A percentile compares a stretch with the other conserved stretches of the same genome.
Conservation (phyloP, 2,888 invertebrate genomes). For the Odontomyia ornata region DNA sequence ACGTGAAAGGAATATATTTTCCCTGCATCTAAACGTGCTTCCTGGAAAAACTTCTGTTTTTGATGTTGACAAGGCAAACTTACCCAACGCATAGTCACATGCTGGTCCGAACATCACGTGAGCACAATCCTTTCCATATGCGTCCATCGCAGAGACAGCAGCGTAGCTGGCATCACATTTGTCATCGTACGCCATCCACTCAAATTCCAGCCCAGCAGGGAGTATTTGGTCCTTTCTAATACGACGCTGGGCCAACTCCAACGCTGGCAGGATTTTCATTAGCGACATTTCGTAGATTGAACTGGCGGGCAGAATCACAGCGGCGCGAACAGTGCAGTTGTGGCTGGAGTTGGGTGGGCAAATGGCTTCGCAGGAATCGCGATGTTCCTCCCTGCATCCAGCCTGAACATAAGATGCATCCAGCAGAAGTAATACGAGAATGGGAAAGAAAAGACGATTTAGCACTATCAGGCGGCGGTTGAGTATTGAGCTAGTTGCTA, state of each 20-base stretch:
- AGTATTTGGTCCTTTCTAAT: conserved; percentile 67
- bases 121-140: conserved; percentile 74
- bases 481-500: not conserved
- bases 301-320: conserved; percentile 72
- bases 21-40: too few species aligned
- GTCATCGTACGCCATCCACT: conserved; percentile 74
- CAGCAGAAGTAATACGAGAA: not conserved
- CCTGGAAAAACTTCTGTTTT: too few species aligned
- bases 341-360: conserved; percentile 46
- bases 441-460: not conserved
- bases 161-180: conserved; percentile 78
- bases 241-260: conserved; percentile 70
- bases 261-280: conserved; percentile 70
- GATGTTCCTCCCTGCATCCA: conserved; percentile 51
- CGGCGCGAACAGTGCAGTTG: conserved; percentile 71
- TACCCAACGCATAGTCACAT: conserved; percentile 84
- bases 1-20: too few species aligned
- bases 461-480: too few species aligned
- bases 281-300: conserved; percentile 67
- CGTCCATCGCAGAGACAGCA: conserved; percentile 76
- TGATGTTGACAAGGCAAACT: too few species aligned
- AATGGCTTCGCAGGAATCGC: conserved; percentile 51
- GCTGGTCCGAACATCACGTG: conserved; percentile 83
- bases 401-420: not conserved
- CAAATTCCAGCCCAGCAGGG: conserved; percentile 69